Conservation (phyloP, 2,888 invertebrate species). For the Linnaemya vulpina region DNA sequence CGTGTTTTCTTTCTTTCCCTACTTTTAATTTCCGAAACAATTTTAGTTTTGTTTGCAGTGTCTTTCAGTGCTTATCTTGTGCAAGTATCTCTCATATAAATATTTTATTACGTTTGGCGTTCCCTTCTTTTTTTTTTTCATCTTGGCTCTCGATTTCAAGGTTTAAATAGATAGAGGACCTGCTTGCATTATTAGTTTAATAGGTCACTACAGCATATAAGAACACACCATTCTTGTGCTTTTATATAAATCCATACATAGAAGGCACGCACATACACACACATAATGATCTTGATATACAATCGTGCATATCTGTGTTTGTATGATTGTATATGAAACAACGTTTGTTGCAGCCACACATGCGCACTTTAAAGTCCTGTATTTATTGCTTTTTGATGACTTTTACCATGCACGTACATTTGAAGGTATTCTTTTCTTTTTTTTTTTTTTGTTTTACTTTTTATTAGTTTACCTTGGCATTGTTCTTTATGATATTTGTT, state of each 20-base stretch:
- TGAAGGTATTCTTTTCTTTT: background rate
- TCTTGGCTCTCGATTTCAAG: slow-evolving; percentile 63
- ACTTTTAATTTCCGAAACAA: slow-evolving; percentile 40
- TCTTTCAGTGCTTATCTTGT: slow-evolving; percentile 36
- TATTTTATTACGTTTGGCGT: slow-evolving; percentile 28
- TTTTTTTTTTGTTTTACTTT: background rate
- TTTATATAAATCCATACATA: background rate
- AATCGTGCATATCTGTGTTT: background rate
- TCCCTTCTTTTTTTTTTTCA: background rate
- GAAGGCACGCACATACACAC: background rate
- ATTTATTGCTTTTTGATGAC: slow-evolving; percentile 33
- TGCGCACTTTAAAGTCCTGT: slow-evolving; percentile 48
- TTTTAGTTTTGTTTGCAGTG: slow-evolving; percentile 27
- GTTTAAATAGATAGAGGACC: slow-evolving; percentile 65
- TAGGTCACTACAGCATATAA: slow-evolving; percentile 66
- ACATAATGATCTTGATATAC: background rate
- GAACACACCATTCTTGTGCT: background rate
- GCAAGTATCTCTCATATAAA: slow-evolving; percentile 33
- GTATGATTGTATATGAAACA: background rate
- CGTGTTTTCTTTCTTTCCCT: slow-evolving; percentile 17
- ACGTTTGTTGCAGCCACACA: slow-evolving; percentile 49
- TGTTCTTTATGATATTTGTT: slow-evolving; percentile 38
- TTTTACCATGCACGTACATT: background rate
- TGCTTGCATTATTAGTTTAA: slow-evolving; percentile 70
- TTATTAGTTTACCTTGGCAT: slow-evolving; percentile 16